A percentile compares a stretch with the other conserved stretches of the same genome.
Conservation (phyloP, 2,113 vertebrate species). For the Mirza zaza region DNA sequence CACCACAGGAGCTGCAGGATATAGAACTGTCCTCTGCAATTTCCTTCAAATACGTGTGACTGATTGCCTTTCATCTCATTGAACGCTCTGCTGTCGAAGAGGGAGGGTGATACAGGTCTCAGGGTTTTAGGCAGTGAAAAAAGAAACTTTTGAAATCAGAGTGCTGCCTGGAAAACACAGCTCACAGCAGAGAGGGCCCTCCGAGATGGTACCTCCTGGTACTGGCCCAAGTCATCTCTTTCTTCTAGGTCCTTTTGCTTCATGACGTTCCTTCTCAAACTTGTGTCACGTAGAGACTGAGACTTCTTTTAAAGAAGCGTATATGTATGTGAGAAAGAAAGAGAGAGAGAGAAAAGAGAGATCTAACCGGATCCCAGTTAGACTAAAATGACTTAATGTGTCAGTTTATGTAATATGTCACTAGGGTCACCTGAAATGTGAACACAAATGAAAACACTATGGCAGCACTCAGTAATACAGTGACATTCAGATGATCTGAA, state of each 20-base stretch:
- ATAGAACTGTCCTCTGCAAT: constrained; percentile 53
- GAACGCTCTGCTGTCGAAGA: constrained; percentile 22
- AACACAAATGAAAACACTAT: not conserved
- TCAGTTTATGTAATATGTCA: not conserved
- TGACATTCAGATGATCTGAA: not conserved
- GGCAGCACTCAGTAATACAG: not conserved
- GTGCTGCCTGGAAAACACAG: not conserved
- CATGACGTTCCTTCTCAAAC: not conserved
- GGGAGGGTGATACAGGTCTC: not conserved
- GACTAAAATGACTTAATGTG: not conserved
- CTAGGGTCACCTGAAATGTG: not conserved
- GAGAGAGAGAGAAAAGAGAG: not conserved
- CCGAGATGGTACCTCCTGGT: not conserved
- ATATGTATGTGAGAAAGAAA: not conserved
- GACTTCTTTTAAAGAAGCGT: not conserved
- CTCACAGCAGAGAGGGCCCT: not conserved
- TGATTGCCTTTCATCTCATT: constrained; percentile 59
- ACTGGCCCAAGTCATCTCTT: not conserved
- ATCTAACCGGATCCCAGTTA: not conserved
- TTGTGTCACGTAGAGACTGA: not conserved
- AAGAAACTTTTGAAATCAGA: constrained; percentile 6
- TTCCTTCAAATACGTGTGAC: constrained; percentile 57
- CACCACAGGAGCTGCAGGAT: not conserved
- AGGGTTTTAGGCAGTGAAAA: not conserved
- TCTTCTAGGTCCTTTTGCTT: not conserved